Base-by-base conservation (phyloP, 2,888 invertebrate genomes). In the Andrena camellia region DNA sequence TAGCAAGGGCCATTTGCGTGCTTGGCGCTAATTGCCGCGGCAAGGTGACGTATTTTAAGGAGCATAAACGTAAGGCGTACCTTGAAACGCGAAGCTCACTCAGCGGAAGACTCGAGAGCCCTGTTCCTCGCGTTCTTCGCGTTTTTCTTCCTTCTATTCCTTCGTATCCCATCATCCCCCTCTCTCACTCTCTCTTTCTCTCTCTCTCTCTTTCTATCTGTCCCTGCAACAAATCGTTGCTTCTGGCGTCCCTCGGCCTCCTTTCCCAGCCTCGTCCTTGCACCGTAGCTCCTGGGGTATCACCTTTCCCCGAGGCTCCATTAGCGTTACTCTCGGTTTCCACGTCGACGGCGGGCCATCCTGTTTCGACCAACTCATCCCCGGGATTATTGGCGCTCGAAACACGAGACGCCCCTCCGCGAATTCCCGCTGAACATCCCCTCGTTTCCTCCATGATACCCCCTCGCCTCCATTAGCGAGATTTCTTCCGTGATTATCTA, bases 41-140 rank as follows among this genome's bases (percentile, higher is more conserved):
- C 78, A 81, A 85, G 81, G 73, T 76, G 87, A 78, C 73, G 78
- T 86, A 81, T 86, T 86, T 87, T 87, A 81, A 87, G 78, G 74
- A 74, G 72, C 20, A 13, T 67, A 63, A 78, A 74, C 42, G 73
- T 80, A 84, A 72, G 59, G 29, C 20, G 42, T 42, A 63, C 48
- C 77, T 66, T 42, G 70, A 73, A 78, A 60, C 26, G 48, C 52
- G 72, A 60, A 17, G 42, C 66, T 10, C 31, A 6, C 60, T 23
- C 23, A 10, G 29, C 31, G 31, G 31, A 54, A 23, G 64, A 73
- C 81, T 81, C 42, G 74, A 80, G 52, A 54, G 62, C 54, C 57
- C 50, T 10, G 68, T 81, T 70, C 50, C 54, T 33, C 54, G 33
- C 69, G 60, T 75, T 82, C 70, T 23, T 31, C 59, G 48, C 33